These are phyloP conservation scores for Cephus nigrinus DNA, from an alignment of 2,888 invertebrate genomes.

Conservation along the genomic window DNA sequence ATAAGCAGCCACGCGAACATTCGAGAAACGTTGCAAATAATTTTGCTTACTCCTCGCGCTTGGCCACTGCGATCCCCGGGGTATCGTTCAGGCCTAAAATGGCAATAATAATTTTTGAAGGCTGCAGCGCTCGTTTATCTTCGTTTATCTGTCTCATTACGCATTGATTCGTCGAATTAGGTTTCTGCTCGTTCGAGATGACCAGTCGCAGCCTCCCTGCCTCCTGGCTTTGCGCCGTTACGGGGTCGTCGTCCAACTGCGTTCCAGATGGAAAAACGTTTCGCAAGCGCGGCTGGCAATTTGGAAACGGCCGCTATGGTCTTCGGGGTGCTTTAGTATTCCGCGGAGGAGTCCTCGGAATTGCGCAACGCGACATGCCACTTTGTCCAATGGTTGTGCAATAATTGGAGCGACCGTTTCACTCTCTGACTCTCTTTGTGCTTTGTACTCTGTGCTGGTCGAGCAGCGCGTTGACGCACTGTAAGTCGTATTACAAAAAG, in stretches of 20 bases:
- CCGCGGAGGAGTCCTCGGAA: background rate
- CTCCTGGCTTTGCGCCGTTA: conserved; percentile 11
- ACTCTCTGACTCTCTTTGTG: conserved; percentile 8
- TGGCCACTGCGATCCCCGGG: no score
- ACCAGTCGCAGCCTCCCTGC: conserved; percentile 8
- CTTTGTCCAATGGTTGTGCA: conserved; percentile 16
- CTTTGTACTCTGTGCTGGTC: background rate
- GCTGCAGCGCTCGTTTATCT: background rate
- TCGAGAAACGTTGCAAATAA: background rate
- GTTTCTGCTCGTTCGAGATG: background rate
- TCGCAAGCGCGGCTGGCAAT: conserved; percentile 7
- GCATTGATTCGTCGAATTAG: background rate
- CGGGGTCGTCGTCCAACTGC: background rate
- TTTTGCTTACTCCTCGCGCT: background rate
- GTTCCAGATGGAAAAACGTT: background rate
- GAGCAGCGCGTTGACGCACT: background rate
- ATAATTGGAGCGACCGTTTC: conserved; percentile 29
- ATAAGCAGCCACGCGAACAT: background rate
- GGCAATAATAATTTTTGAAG: background rate
- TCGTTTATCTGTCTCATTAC: background rate
- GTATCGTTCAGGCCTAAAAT: no score
- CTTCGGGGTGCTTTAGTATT: background rate
- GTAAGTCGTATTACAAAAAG: background rate
- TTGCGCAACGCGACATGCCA: background rate
- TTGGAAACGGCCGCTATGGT: background rate